Conservation (phyloP, 2,113 vertebrate genomes). For the Spheniscus mendiculus region DNA sequence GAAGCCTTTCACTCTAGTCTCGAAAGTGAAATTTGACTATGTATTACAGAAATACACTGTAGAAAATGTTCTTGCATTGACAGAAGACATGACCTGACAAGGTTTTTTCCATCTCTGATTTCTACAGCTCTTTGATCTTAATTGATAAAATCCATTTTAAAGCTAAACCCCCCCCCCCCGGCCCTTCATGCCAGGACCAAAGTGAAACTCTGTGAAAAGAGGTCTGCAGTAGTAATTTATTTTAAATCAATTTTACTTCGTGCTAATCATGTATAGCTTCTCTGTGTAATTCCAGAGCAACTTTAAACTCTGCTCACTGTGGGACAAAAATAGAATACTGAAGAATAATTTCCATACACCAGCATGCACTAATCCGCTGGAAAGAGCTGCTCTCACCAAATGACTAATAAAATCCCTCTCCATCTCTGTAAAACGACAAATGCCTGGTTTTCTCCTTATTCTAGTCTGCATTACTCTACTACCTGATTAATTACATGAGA, state of each 20-base stretch:
- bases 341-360: conserved; percentile 43
- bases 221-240: conserved; percentile 32
- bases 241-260: conserved; percentile 58
- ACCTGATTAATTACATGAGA: conserved; percentile 54
- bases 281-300: conserved; percentile 38
- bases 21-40: conserved; percentile 13
- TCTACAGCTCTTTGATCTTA: conserved; percentile 14
- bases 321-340: conserved; percentile 31
- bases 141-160: conserved; percentile 11
- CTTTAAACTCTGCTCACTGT: conserved; percentile 19
- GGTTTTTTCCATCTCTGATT: conserved; percentile 20
- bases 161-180: no score
- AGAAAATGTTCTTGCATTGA: not conserved
- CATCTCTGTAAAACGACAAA: not conserved
- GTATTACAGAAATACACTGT: not conserved
- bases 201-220: conserved; percentile 35
- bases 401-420: conserved; percentile 38
- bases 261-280: conserved; percentile 37
- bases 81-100: not conserved
- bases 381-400: not conserved
- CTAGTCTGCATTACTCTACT: not conserved
- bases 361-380: not conserved
- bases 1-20: not conserved
- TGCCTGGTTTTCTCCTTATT: conserved; percentile 30
- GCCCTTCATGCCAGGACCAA: not conserved